Evolutionary conservation across 1,140 invertebrate genomes (phyloP).

Genomic region (Onthophagus taurus): DNA sequence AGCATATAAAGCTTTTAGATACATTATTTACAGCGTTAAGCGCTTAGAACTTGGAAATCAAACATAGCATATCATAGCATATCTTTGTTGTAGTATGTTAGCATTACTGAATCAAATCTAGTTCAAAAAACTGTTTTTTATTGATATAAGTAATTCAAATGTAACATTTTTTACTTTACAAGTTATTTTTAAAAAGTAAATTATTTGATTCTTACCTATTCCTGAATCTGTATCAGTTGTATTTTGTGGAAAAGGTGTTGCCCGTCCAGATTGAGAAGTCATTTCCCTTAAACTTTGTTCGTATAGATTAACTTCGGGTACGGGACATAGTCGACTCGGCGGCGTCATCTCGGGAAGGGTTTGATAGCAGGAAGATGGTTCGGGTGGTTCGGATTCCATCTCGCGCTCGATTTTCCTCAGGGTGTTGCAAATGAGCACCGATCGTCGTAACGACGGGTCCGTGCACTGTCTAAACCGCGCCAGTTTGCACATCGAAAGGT

Average conservation of each 20-base stretch:
- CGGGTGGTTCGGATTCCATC: constrained; percentile 53
- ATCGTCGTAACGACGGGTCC: constrained; percentile 82
- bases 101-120: too few species aligned
- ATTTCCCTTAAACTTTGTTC: constrained; percentile 42
- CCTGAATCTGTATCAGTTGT: constrained; percentile 59
- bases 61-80: too few species aligned
- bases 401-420: constrained; percentile 82
- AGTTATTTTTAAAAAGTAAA: too few species aligned
- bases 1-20: too few species aligned
- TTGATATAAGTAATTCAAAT: too few species aligned
- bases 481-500: constrained; percentile 87
- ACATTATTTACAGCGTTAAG: too few species aligned
- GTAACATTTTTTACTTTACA: too few species aligned
- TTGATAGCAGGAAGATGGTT: constrained; percentile 32
- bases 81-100: too few species aligned
- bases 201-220: too few species aligned
- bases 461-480: constrained; percentile 77
- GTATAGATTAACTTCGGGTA: constrained; percentile 41
- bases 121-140: too few species aligned
- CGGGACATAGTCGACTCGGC: constrained; percentile 39
- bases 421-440: constrained; percentile 91
- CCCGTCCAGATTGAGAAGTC: constrained; percentile 43
- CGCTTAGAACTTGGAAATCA: too few species aligned
- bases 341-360: constrained; percentile 36
- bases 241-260: constrained; percentile 50